Percentiles rank a stretch among this genome's conserved stretches.
Evolutionary conservation across 2,888 invertebrate species (phyloP).

Genomic region (Anoplius nigerrimus): DNA sequence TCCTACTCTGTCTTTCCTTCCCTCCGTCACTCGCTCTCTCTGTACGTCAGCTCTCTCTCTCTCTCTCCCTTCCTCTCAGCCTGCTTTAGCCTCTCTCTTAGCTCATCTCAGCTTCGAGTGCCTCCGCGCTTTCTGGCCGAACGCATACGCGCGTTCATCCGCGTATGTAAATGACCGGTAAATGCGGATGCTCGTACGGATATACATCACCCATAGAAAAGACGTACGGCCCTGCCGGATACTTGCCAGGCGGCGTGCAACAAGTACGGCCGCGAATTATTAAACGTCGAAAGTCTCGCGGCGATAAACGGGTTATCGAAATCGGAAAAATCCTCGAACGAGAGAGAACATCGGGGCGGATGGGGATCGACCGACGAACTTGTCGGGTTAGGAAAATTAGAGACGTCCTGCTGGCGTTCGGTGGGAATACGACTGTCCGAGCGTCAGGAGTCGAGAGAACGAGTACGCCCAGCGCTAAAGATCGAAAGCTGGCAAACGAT

Average conservation of each 20-base stretch:
- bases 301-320: no score
- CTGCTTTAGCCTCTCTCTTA: neutral
- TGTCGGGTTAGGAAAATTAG: neutral
- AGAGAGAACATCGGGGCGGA: neutral
- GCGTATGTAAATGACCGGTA: constrained; percentile 51
- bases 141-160: constrained; percentile 44
- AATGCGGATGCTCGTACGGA: constrained; percentile 27
- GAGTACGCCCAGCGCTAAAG: no score
- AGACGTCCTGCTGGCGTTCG: no score
- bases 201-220: constrained; percentile 25
- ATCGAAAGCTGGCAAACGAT: no score
- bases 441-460: no score
- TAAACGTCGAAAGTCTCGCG: no score
- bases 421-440: no score
- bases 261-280: neutral
- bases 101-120: neutral
- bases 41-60: neutral
- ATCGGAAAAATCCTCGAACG: neutral
- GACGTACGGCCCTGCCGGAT: constrained; percentile 1
- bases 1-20: no score
- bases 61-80: neutral
- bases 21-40: neutral
- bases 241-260: neutral
- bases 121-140: neutral
- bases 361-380: neutral